Percentiles rank a stretch among this genome's conserved stretches.
Conservation (phyloP, 1,140 invertebrate species). For the Conopomorpha cramerella region DNA sequence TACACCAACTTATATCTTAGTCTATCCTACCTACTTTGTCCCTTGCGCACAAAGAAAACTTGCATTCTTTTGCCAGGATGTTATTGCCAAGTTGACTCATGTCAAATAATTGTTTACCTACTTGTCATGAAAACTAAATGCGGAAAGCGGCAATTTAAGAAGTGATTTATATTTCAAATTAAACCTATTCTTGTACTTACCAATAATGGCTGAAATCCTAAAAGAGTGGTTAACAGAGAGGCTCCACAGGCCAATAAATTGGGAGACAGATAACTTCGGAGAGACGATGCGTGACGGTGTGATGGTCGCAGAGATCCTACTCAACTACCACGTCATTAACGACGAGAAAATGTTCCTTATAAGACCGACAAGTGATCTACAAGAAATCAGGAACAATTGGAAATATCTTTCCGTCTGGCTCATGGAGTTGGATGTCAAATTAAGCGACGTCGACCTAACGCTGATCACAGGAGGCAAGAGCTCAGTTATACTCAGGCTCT, state of each 20-base stretch:
- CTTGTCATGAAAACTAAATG: no score
- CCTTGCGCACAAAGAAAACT: no score
- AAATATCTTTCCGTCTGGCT: constrained; percentile 56
- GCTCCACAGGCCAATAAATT: constrained; percentile 27
- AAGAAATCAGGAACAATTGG: constrained; percentile 56
- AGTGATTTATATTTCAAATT: no score
- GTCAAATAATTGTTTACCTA: no score
- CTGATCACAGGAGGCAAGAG: constrained; percentile 57
- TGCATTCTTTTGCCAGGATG: no score
- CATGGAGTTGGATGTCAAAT: constrained; percentile 46
- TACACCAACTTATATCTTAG: no score
- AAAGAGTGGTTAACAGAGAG: constrained; percentile 47
- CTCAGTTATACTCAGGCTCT: constrained; percentile 53
- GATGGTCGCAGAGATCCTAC: constrained; percentile 29
- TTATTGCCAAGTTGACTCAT: no score
- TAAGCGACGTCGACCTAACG: constrained; percentile 47
- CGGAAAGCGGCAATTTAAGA: no score
- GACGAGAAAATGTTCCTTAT: constrained; percentile 38
- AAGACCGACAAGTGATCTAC: constrained; percentile 32
- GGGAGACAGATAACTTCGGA: constrained; percentile 41
- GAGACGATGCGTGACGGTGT: constrained; percentile 45
- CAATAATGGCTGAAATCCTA: constrained; percentile 40
- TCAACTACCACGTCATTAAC: constrained; percentile 37
- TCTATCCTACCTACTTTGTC: no score
- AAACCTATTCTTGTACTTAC: no score